Conservation (phyloP, 1,140 invertebrate genomes). For the Magallana angulata region DNA sequence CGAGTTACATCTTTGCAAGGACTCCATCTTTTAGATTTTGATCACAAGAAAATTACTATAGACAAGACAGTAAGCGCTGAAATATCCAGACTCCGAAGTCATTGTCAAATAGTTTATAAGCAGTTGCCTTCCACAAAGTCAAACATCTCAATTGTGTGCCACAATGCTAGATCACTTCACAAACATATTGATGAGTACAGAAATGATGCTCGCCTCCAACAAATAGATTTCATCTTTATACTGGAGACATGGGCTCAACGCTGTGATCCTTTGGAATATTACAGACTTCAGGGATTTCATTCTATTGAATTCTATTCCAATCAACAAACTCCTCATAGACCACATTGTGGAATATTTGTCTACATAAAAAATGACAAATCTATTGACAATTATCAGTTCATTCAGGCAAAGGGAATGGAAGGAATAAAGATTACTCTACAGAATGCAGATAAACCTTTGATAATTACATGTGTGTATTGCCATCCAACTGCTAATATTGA, state of each 20-base stretch:
- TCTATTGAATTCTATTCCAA: too few species aligned
- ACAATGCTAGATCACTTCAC: constrained; percentile 7
- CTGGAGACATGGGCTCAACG: not conserved
- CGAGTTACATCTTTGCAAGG: not conserved
- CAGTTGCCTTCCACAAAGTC: too few species aligned
- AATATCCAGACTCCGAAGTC: not conserved
- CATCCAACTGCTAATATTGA: too few species aligned
- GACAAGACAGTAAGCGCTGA: not conserved
- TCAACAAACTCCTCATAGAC: not conserved
- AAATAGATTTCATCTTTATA: not conserved
- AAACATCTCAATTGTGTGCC: not conserved
- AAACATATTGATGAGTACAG: not conserved
- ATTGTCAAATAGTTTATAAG: not conserved
- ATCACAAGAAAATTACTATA: not conserved
- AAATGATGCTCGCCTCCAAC: not conserved
- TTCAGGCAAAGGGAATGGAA: too few species aligned
- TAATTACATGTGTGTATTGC: too few species aligned
- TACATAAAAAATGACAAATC: not conserved
- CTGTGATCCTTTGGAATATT: not conserved
- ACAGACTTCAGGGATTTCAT: not conserved
- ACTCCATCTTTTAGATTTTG: not conserved
- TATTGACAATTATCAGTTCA: not conserved
- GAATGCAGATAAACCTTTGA: too few species aligned
- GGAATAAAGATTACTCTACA: too few species aligned
- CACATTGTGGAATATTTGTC: constrained; percentile 1